These are phyloP conservation scores for Perca schrenkii DNA, from an alignment of 2,113 vertebrate genomes.

Conservation along the genomic window DNA sequence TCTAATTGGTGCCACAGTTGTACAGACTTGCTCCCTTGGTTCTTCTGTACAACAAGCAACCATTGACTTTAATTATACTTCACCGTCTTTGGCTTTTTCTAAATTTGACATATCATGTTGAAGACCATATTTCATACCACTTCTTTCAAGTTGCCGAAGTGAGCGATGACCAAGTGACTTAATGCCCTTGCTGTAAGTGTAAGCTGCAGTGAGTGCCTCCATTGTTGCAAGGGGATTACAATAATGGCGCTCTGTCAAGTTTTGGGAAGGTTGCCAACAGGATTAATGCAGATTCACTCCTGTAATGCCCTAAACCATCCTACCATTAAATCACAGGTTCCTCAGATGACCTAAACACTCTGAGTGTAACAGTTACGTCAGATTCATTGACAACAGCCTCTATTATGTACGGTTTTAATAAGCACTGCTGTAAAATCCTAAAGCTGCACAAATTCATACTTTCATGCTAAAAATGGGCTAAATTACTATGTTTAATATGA, in stretches of 20 bases:
- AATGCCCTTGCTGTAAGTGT: constrained; percentile 26
- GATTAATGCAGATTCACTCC: constrained; percentile 61
- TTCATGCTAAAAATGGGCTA: not conserved
- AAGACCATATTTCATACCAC: constrained; percentile 12
- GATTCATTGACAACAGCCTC: not conserved
- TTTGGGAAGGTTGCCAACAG: constrained; percentile 57
- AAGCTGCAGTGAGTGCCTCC: constrained; percentile 35
- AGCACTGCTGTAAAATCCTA: not conserved
- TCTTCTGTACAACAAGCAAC: not conserved
- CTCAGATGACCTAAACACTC: constrained; percentile 33
- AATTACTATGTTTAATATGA: not conserved
- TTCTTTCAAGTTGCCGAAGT: not conserved
- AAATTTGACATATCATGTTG: not conserved
- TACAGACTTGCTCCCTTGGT: not conserved
- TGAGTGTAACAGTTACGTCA: not conserved
- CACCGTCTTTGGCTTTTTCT: not conserved
- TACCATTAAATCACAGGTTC: constrained; percentile 26
- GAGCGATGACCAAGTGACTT: constrained; percentile 41
- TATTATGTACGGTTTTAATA: not conserved
- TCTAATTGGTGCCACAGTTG: not conserved
- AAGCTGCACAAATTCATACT: not conserved
- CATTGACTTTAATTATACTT: not conserved
- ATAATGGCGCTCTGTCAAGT: constrained; percentile 45
- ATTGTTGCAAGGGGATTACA: constrained; percentile 56
- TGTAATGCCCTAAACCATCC: constrained; percentile 29